phyloP scores from a whole-genome alignment of 2,888 invertebrate genomes.

The Lacanobia oleracea region DNA sequence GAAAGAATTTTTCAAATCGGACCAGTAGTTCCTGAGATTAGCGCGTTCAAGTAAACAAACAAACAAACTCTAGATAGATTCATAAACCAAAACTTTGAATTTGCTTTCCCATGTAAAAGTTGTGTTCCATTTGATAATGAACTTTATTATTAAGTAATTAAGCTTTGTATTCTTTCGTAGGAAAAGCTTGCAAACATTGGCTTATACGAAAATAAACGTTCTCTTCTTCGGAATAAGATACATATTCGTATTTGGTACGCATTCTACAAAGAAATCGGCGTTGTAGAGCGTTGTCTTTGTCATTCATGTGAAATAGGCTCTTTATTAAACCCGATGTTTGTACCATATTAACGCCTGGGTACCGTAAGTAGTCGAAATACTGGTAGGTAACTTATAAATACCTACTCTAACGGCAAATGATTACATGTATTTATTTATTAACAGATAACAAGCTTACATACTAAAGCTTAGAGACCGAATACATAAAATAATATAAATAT shows the following conservation, averaged over 20 bases:
- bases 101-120: neutral
- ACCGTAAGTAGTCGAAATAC: slow-evolving; percentile 50
- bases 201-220: neutral
- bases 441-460: slow-evolving; percentile 64
- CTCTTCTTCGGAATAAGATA: neutral
- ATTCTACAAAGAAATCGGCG: no score
- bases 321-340: neutral
- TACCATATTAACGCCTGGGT: neutral
- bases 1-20: no score
- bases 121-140: neutral
- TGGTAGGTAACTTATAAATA: slow-evolving; percentile 65
- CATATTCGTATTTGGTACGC: neutral
- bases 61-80: no score
- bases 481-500: slow-evolving; percentile 67
- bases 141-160: neutral
- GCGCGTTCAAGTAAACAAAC: no score
- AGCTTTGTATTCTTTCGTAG: neutral
- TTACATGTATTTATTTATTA: slow-evolving; percentile 57
- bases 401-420: slow-evolving; percentile 67
- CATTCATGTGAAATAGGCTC: neutral
- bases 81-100: neutral
- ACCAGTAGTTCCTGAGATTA: no score
- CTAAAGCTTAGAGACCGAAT: slow-evolving; percentile 69
- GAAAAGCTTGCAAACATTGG: neutral
- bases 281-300: no score